phyloP scores from a whole-genome alignment of 2,888 invertebrate species.

The Aquatica leii region DNA sequence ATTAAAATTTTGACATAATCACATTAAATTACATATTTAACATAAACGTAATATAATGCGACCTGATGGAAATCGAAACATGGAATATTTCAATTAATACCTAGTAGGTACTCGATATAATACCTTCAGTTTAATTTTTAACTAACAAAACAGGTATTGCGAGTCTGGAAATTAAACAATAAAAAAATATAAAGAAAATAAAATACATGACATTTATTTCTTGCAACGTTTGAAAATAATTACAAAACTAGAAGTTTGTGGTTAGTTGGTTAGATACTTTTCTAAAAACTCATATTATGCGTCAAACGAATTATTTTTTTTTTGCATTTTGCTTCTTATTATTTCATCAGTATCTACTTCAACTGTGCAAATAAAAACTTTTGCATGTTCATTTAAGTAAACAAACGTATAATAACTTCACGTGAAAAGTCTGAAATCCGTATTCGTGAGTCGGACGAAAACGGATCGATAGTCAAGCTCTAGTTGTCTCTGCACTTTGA shows the following conservation, averaged over 20 bases:
- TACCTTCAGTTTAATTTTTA: conserved; percentile 23
- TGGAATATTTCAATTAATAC: background rate
- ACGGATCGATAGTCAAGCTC: conserved; percentile 18
- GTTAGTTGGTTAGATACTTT: too few species aligned
- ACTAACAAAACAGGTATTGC: conserved; percentile 36
- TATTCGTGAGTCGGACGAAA: background rate
- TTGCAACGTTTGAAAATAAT: conserved; percentile 18
- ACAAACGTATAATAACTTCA: conserved; percentile 7
- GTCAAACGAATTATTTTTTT: too few species aligned
- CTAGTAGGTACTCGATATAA: background rate
- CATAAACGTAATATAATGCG: too few species aligned
- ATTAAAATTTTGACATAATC: too few species aligned
- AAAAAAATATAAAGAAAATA: conserved; percentile 30
- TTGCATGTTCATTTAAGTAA: too few species aligned
- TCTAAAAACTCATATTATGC: too few species aligned
- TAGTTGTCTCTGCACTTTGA: conserved; percentile 14
- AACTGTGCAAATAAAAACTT: too few species aligned
- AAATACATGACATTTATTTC: conserved; percentile 25
- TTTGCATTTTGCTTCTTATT: too few species aligned
- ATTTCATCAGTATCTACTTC: too few species aligned
- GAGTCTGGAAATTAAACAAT: conserved; percentile 33
- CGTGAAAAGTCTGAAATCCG: background rate
- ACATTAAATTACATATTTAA: too few species aligned
- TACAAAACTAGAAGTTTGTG: conserved; percentile 20
- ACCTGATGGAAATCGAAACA: too few species aligned